These are phyloP conservation scores for Erythrolamprus reginae DNA, from an alignment of 2,113 vertebrate species.

Conservation along the genomic window DNA sequence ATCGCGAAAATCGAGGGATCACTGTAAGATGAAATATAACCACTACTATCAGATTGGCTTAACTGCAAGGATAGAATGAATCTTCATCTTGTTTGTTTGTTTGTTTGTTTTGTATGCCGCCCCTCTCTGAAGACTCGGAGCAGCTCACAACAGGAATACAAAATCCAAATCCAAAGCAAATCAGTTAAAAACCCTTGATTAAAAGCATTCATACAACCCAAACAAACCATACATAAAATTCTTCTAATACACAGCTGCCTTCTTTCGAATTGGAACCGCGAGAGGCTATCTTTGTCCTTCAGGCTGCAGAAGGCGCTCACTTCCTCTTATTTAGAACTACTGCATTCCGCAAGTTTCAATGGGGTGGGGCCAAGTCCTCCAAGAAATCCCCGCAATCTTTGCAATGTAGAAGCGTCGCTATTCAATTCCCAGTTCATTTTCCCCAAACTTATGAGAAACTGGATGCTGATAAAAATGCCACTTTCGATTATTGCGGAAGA, in stretches of 20 bases:
- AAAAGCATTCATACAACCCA: too few relatives aligned
- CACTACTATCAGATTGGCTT: not conserved
- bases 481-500: not conserved
- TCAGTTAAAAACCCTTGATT: too few relatives aligned
- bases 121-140: too few relatives aligned
- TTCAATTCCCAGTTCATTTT: not conserved
- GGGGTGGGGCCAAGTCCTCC: not conserved
- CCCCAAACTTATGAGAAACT: not conserved
- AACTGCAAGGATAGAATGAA: not conserved
- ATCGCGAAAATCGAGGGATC: too few relatives aligned
- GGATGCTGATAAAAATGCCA: not conserved
- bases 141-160: too few relatives aligned
- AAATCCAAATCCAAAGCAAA: too few relatives aligned
- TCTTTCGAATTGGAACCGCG: not conserved
- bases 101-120: too few relatives aligned
- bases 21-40: not conserved
- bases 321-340: not conserved
- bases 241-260: not conserved
- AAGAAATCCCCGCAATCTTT: not conserved
- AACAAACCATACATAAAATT: too few relatives aligned
- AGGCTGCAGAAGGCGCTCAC: not conserved
- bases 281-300: not conserved
- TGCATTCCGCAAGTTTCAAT: not conserved
- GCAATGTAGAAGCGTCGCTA: not conserved
- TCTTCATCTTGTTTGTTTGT: too few relatives aligned